A percentile compares a stretch with the other conserved stretches of the same genome.
Conservation (phyloP, 2,888 invertebrate species). For the Ethmia dodecea region DNA sequence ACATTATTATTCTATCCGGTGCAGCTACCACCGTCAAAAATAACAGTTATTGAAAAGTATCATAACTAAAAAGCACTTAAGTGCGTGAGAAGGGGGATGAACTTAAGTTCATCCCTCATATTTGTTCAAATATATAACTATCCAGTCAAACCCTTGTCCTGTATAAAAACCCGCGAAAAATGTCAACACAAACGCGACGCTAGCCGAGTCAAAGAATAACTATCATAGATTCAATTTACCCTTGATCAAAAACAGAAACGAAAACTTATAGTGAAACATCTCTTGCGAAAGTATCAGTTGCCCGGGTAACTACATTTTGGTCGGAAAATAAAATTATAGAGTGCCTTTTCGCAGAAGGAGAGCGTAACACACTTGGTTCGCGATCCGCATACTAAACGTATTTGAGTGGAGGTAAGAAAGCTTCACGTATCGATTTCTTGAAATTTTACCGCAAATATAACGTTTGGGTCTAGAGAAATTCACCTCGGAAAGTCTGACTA, state of each 20-base stretch:
- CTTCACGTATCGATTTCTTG: slow-evolving; percentile 52
- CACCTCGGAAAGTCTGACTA: no score
- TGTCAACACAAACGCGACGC: no score
- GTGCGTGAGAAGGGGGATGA: no score
- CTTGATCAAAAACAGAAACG: slow-evolving; percentile 36
- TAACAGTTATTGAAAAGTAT: no score
- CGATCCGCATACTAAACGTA: slow-evolving; percentile 55
- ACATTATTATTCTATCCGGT: no score
- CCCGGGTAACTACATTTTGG: slow-evolving; percentile 69
- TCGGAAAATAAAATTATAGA: slow-evolving; percentile 76
- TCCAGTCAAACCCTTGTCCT: no score
- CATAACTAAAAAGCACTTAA: no score
- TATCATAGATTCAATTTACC: slow-evolving; percentile 43
- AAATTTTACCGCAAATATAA: slow-evolving; percentile 41
- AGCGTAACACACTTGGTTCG: slow-evolving; percentile 61
- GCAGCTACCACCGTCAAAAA: no score
- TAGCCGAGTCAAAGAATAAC: no score
- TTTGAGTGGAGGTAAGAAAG: slow-evolving; percentile 28
- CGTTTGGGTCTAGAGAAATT: slow-evolving; percentile 15
- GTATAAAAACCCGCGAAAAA: no score
- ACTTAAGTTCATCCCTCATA: no score
- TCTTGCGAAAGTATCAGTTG: slow-evolving; percentile 65
- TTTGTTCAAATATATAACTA: no score
- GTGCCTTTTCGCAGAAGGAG: slow-evolving; percentile 67
- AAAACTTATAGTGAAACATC: slow-evolving; percentile 41